Evolutionary conservation across 2,113 vertebrate species (phyloP).

Genomic region (Odocoileus virginianus): DNA sequence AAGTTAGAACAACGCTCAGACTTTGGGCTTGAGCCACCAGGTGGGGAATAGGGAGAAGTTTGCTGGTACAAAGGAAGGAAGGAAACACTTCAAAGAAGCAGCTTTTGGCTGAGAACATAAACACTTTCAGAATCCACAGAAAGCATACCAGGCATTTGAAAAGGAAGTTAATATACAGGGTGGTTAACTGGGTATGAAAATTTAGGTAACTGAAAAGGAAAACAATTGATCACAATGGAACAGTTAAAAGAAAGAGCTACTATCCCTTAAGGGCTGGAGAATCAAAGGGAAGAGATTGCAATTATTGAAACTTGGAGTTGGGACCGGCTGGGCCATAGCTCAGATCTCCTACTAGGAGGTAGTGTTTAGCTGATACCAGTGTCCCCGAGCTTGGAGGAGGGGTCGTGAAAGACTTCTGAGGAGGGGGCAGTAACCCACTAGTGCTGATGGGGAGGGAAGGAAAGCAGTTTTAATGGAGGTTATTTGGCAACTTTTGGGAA

Average conservation of each 20-base stretch:
- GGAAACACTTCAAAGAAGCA: not conserved
- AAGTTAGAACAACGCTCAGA: not conserved
- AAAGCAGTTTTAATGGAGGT: not conserved
- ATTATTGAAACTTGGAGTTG: not conserved
- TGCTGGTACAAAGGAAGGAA: not conserved
- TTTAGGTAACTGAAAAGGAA: not conserved
- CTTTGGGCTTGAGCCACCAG: not conserved
- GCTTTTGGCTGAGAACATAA: not conserved
- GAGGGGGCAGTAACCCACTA: not conserved
- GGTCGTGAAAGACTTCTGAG: not conserved
- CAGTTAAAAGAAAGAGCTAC: not conserved
- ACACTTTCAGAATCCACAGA: not conserved
- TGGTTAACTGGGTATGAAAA: not conserved
- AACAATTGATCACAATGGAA: not conserved
- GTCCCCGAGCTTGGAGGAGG: not conserved
- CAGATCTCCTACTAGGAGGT: not conserved
- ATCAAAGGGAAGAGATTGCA: not conserved
- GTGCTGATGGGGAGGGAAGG: too few relatives aligned
- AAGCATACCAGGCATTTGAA: not conserved
- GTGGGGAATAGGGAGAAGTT: not conserved
- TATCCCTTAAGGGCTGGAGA: not conserved
- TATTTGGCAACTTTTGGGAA: not conserved
- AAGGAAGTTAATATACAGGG: constrained; percentile 1
- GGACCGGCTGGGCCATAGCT: not conserved
- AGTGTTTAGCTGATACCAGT: not conserved